Evolutionary conservation across 2,797 vertebrate genomes (phyloP).

Genomic region (Enteromius radiatus): DNA sequence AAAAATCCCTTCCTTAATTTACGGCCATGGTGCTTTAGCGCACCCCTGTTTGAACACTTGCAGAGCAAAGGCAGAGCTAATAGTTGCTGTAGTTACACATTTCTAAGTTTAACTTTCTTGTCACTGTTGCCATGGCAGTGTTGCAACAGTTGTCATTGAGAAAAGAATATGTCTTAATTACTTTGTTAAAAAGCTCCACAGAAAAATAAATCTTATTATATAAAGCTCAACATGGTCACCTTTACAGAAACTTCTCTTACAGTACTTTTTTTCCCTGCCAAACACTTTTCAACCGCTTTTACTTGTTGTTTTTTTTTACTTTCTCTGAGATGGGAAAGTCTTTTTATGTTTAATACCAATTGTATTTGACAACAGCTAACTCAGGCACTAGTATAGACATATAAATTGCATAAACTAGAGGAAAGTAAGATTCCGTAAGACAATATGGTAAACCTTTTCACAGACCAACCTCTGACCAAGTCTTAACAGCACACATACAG

Average conservation of each 20-base stretch:
- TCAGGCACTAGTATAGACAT: not conserved
- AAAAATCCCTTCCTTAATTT: constrained; percentile 53
- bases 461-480: not conserved
- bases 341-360: not conserved
- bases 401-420: not conserved
- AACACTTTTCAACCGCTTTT: not conserved
- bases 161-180: constrained; percentile 65
- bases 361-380: constrained; percentile 9
- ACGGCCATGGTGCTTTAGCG: constrained; percentile 46
- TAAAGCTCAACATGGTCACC: constrained; percentile 55
- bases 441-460: not conserved
- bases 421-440: not conserved
- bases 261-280: not conserved
- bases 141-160: constrained; percentile 62
- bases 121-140: constrained; percentile 64
- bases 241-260: constrained; percentile 42
- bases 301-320: not conserved
- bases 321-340: not conserved
- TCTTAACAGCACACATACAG: not conserved
- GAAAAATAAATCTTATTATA: constrained; percentile 50
- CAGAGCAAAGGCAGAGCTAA: constrained; percentile 56
- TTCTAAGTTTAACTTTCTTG: constrained; percentile 60
- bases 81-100: constrained; percentile 60
- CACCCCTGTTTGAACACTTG: constrained; percentile 35
- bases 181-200: constrained; percentile 59